Evolutionary conservation across 1,140 invertebrate genomes (phyloP), one percentile per base, ranked within the genome.

Genomic region (Zeugodacus cucurbitae): DNA sequence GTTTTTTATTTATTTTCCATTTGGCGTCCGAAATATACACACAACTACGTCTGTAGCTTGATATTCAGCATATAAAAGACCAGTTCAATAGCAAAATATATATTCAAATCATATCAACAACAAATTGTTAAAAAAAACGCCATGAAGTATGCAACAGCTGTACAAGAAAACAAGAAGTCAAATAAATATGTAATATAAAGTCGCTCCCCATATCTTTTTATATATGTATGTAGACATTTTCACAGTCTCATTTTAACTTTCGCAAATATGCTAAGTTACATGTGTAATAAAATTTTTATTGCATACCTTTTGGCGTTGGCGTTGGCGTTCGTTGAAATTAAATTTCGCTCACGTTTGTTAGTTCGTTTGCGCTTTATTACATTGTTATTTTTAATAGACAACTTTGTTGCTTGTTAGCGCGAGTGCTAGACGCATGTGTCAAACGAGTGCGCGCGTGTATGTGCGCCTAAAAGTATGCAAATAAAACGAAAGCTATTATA

Each of bases 211-310:
- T 32, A 67, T 29, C 0, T 7, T 22, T 26, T 1, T 34, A 32
- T 29, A 1, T 14, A 34, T 70, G 2, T 70, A 32, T 41, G 34
- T 37, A 37, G 0, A 34, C 74, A 26, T 41, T 48, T 82, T 54
- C 74, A 6, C n/a, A 26, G 22, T 10, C 44, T 26, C 74, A 82
- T 82, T 48, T 82, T 54, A 11, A 48, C 37, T 41, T 82, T 82
- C 41, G 10, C 74, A 82, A 82, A 54, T 48, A 82, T 44, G 74
- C n/a, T 82, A 48, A 82, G 74, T 82, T 82, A n/a, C 22, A 37
- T 22, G 6, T 44, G 70, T 82, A 37, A 48, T 82, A 82, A 82
- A 82, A 26, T 11, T 82, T 82, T 82, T 82, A 82, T 48, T 48
- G 74, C 74, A 44, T 82, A 82, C 74, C 37, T 82, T 82, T 48